These are phyloP conservation scores for Molothrus aeneus DNA, from an alignment of 2,797 vertebrate genomes.

Conservation along the genomic window DNA sequence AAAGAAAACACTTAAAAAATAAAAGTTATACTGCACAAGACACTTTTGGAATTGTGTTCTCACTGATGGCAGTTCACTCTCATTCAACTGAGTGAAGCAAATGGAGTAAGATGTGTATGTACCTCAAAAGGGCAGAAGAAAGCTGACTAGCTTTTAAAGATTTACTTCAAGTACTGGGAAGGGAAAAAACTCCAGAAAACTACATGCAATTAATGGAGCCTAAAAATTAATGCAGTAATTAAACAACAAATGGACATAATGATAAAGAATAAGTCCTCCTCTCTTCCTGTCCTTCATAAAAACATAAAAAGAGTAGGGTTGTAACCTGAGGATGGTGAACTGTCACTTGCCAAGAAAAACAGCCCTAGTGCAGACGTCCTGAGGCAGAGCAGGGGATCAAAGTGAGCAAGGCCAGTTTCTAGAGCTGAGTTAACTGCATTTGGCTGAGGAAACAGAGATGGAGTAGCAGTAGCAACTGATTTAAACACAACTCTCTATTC, in stretches of 20 bases:
- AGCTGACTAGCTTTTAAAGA: not conserved
- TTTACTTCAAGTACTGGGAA: not conserved
- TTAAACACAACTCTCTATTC: not conserved
- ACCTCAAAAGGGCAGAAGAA: not conserved
- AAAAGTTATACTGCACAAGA: not conserved
- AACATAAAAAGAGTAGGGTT: not conserved
- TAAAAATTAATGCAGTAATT: not conserved
- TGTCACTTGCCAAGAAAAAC: not conserved
- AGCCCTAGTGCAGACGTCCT: not conserved
- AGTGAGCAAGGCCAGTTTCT: not conserved
- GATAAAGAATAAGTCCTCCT: not conserved
- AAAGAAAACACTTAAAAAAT: not conserved
- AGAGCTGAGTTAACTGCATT: not conserved
- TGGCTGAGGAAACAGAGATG: not conserved
- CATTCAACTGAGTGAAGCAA: not conserved
- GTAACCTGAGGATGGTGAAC: not conserved
- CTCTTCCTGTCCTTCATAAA: not conserved
- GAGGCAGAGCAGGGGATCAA: accelerated
- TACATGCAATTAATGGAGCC: not conserved
- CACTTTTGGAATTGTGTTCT: not conserved
- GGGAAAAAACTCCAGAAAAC: not conserved
- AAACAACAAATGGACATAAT: not conserved
- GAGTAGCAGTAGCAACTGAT: not conserved
- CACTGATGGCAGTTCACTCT: not conserved
- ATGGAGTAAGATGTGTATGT: not conserved